Percentiles rank a stretch among this genome's conserved stretches.
phyloP scores from a whole-genome alignment of 1,140 invertebrate genomes.

The Gryllus bimaculatus region DNA sequence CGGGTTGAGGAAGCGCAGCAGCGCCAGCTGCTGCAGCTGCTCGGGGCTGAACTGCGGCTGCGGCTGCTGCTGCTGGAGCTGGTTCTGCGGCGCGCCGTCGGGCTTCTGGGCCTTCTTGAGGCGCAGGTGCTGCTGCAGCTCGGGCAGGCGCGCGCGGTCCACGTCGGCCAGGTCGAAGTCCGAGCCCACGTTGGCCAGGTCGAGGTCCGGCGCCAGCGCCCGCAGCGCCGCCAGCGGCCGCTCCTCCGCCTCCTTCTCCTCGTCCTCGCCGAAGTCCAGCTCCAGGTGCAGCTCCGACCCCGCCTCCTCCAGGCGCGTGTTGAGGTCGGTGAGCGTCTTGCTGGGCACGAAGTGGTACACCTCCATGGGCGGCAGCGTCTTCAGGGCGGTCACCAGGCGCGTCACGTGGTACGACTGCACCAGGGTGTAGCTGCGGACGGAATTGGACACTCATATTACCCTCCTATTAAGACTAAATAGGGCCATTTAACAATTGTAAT shows the following conservation, averaged over 20 bases:
- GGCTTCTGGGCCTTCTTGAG: slow-evolving; percentile 43
- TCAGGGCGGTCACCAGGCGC: slow-evolving; percentile 72
- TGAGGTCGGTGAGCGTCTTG: slow-evolving; percentile 80
- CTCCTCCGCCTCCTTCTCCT: slow-evolving; percentile 33
- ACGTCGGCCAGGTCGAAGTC: slow-evolving; percentile 59
- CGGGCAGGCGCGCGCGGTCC: slow-evolving; percentile 46
- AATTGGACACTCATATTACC: slow-evolving; percentile 17
- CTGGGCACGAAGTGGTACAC: slow-evolving; percentile 77
- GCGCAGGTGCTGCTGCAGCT: slow-evolving; percentile 42
- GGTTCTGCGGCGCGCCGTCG: slow-evolving; percentile 25
- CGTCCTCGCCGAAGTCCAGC: slow-evolving; percentile 65
- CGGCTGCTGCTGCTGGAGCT: slow-evolving; percentile 24
- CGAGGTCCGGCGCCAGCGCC: slow-evolving; percentile 48
- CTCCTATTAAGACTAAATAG: no score
- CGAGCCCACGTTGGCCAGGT: slow-evolving; percentile 54
- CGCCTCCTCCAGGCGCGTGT: slow-evolving; percentile 75
- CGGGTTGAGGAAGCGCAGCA: slow-evolving; percentile 60
- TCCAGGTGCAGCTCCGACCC: slow-evolving; percentile 76
- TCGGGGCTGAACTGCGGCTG: slow-evolving; percentile 52
- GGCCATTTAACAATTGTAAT: no score
- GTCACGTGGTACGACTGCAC: slow-evolving; percentile 83
- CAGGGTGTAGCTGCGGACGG: slow-evolving; percentile 48
- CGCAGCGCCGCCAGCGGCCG: slow-evolving; percentile 22
- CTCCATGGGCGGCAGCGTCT: slow-evolving; percentile 77
- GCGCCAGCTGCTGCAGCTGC: slow-evolving; percentile 62